Percentiles rank a stretch among this genome's conserved stretches.
These are phyloP conservation scores for Drosophila prostipennis DNA, from an alignment of 2,888 invertebrate genomes.

Conservation along the genomic window DNA sequence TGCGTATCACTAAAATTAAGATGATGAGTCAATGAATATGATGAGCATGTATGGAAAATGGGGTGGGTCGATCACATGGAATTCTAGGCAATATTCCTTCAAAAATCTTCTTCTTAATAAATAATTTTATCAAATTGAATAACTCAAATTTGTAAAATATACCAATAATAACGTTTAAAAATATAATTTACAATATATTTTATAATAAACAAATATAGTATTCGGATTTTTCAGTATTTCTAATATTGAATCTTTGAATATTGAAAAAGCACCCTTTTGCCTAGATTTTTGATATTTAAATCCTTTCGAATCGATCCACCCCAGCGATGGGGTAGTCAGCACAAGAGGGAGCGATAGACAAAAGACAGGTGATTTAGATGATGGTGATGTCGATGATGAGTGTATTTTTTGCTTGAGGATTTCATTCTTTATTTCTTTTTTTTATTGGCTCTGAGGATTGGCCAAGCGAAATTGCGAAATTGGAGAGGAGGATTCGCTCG, in stretches of 20 bases:
- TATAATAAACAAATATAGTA: no score
- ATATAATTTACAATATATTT: no score
- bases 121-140: no score
- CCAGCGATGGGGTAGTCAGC: conserved; percentile 11
- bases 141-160: no score
- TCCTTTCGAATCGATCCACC: conserved; percentile 12
- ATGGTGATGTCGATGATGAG: conserved; percentile 16
- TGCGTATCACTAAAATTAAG: conserved; percentile 85
- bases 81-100: no score
- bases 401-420: conserved; percentile 18
- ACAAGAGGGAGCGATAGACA: conserved; percentile 10
- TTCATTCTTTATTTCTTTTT: not conserved
- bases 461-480: conserved; percentile 35
- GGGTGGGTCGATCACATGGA: conserved; percentile 13
- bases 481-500: conserved; percentile 24
- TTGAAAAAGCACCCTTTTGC: not conserved
- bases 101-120: no score
- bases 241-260: no score
- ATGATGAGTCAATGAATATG: conserved; percentile 82
- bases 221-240: no score
- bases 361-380: conserved; percentile 20
- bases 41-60: conserved; percentile 53
- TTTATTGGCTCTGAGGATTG: not conserved
- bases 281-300: not conserved
- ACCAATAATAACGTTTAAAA: no score